Conservation (phyloP, 2,797 vertebrate genomes). For the Phoeniculus purpureus region DNA sequence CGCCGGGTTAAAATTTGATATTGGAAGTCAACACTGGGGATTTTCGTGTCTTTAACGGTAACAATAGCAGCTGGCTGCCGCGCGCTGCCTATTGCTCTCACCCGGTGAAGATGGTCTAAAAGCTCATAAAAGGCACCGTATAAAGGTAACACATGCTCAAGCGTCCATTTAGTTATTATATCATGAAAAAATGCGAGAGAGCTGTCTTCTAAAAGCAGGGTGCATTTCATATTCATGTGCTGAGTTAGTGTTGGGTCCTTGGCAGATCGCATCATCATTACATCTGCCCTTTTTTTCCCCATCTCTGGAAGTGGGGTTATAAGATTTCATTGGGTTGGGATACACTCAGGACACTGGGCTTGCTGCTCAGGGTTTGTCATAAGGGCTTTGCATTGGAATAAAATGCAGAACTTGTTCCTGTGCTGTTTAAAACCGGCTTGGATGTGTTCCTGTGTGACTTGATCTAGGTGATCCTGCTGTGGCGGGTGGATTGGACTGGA, state of each 20-base stretch:
- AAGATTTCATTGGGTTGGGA: neutral
- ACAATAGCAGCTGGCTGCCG: slow-evolving; percentile 37
- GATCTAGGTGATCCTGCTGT: no score
- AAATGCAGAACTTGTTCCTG: neutral
- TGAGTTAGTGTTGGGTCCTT: neutral
- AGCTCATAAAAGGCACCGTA: slow-evolving; percentile 52
- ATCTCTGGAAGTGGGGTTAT: neutral
- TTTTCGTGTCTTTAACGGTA: slow-evolving; percentile 3
- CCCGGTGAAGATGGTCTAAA: neutral
- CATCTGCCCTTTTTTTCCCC: neutral
- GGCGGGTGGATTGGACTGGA: no score
- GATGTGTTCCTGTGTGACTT: no score
- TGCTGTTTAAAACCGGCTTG: no score
- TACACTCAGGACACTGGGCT: accelerated
- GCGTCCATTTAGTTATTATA: slow-evolving; percentile 38
- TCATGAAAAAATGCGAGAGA: neutral
- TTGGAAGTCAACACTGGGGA: slow-evolving; percentile 18
- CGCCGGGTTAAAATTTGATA: slow-evolving; percentile 81
- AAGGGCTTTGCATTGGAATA: neutral
- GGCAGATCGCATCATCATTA: neutral
- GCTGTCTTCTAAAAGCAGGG: neutral
- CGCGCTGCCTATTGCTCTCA: neutral
- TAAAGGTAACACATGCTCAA: slow-evolving; percentile 52
- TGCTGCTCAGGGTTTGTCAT: neutral
- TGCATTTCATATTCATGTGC: neutral